Percentiles rank a stretch among this genome's conserved stretches.
phyloP scores from a whole-genome alignment of 2,797 vertebrate genomes.

The Macrochelys suwanniensis region DNA sequence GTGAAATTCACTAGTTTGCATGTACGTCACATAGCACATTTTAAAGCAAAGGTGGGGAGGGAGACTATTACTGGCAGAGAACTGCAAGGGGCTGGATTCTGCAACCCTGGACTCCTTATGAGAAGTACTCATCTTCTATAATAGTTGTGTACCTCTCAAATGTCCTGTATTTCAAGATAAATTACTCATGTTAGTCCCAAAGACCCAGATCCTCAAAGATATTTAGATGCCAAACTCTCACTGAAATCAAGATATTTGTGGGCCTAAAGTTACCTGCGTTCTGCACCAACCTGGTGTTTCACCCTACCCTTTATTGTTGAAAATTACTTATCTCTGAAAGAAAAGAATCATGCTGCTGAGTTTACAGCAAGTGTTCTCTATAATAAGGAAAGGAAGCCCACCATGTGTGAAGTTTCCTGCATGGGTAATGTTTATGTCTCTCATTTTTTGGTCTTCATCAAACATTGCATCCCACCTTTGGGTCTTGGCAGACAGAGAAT shows the following conservation, averaged over 20 bases:
- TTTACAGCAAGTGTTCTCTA: not conserved
- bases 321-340: not conserved
- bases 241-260: not conserved
- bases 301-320: not conserved
- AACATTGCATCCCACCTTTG: not conserved
- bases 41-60: not conserved
- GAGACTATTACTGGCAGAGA: not conserved
- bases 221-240: not conserved
- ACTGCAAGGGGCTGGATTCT: not conserved
- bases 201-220: not conserved
- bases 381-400: not conserved
- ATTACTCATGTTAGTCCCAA: not conserved
- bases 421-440: not conserved
- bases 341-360: not conserved
- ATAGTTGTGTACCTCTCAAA: not conserved
- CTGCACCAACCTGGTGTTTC: not conserved
- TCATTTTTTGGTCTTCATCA: not conserved
- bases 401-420: not conserved
- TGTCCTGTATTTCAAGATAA: not conserved
- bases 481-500: not conserved
- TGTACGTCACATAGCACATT: not conserved
- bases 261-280: not conserved
- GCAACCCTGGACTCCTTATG: accelerated
- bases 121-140: not conserved
- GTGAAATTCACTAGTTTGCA: not conserved